Evolutionary conservation across 2,797 vertebrate genomes (phyloP).

Genomic region (Ctenosaura bakeri): DNA sequence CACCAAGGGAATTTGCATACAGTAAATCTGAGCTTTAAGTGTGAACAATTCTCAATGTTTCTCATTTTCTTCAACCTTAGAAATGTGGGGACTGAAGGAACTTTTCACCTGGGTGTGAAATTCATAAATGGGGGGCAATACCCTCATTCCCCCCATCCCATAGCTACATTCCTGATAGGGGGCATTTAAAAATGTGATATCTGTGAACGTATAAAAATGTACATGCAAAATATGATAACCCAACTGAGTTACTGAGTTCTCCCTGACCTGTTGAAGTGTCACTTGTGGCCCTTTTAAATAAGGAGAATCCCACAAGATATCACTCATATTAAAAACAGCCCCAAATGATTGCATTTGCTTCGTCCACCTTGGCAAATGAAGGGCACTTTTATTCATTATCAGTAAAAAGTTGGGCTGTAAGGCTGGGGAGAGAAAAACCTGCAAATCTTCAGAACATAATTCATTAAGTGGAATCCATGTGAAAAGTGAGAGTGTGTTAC

Average conservation of each 20-base stretch:
- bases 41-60: too few relatives aligned
- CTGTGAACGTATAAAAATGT: neutral
- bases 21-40: too few relatives aligned
- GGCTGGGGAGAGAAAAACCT: neutral
- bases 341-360: neutral
- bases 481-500: neutral
- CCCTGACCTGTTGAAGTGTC: neutral
- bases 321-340: neutral
- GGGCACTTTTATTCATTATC: neutral
- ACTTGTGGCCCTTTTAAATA: neutral
- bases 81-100: too few relatives aligned
- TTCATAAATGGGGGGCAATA: too few relatives aligned
- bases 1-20: too few relatives aligned
- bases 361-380: neutral
- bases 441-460: too few relatives aligned
- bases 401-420: too few relatives aligned
- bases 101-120: too few relatives aligned
- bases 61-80: too few relatives aligned
- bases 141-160: too few relatives aligned
- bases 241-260: neutral
- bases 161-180: too few relatives aligned
- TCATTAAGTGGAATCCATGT: neutral
- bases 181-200: neutral
- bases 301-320: neutral
- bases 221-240: neutral